phyloP scores from a whole-genome alignment of 2,113 vertebrate species.

The Apteryx owenii region DNA sequence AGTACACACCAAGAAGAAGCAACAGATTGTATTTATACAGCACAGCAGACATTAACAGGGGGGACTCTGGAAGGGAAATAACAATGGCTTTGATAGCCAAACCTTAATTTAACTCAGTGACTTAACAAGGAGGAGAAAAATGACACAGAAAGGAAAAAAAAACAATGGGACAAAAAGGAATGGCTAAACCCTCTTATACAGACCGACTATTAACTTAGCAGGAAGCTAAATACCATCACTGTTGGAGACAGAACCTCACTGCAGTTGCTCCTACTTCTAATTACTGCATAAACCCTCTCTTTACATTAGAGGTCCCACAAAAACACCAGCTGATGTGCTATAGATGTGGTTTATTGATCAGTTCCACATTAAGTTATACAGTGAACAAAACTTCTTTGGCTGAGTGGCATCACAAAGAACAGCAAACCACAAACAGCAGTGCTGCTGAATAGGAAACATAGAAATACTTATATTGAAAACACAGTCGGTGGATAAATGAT shows the following conservation, averaged over 20 bases:
- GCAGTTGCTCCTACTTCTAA: background rate
- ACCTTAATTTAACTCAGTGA: constrained; percentile 11
- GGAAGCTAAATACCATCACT: background rate
- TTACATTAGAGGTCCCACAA: background rate
- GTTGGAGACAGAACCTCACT: background rate
- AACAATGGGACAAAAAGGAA: constrained; percentile 1
- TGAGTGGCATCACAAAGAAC: background rate
- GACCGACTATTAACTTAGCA: constrained; percentile 2
- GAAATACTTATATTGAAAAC: constrained; percentile 49
- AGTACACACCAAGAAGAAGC: background rate
- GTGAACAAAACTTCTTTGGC: background rate
- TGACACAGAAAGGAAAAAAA: background rate
- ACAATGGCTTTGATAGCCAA: background rate
- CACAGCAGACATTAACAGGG: background rate
- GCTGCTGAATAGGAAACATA: background rate
- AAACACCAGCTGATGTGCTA: constrained; percentile 4
- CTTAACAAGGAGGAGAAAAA: constrained; percentile 25
- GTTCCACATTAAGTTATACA: background rate
- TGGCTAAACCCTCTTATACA: background rate
- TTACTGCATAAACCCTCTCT: background rate
- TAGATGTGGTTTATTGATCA: background rate
- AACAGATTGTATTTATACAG: background rate
- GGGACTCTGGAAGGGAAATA: background rate
- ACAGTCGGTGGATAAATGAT: background rate
- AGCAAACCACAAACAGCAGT: constrained; percentile 22